Percentiles rank a stretch among this genome's conserved stretches.
These are phyloP conservation scores for Mionectes olivaceus DNA, from an alignment of 2,797 vertebrate species.

Conservation along the genomic window DNA sequence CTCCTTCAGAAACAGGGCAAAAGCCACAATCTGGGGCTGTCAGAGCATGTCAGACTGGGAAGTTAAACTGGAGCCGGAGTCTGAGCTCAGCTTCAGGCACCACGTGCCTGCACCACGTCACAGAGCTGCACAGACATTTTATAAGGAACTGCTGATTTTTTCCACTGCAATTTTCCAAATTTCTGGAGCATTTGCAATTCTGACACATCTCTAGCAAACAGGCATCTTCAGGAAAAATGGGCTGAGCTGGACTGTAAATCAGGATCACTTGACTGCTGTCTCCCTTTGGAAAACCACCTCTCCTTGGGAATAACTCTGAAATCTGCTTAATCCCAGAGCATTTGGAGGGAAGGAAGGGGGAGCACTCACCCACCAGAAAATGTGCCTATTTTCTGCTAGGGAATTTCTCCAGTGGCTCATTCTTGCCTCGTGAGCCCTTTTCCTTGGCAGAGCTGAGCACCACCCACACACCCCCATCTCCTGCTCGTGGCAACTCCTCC, in stretches of 20 bases:
- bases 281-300: background rate
- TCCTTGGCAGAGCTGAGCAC: background rate
- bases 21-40: background rate
- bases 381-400: background rate
- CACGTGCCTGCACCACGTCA: fast-evolving
- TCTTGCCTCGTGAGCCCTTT: background rate
- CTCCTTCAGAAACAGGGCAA: background rate
- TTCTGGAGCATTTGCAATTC: background rate
- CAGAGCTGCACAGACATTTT: background rate
- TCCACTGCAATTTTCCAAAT: background rate
- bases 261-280: background rate
- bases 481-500: fast-evolving
- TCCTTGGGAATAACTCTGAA: background rate
- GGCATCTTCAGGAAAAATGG: background rate
- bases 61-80: background rate
- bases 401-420: background rate
- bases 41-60: background rate
- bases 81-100: background rate
- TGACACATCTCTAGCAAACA: background rate
- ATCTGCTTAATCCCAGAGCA: background rate
- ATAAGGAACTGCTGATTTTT: background rate
- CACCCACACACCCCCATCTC: background rate
- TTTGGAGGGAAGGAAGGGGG: background rate
- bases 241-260: background rate
- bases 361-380: background rate